Conservation (phyloP, 1,140 invertebrate species). For the Drosophila takahashii region DNA sequence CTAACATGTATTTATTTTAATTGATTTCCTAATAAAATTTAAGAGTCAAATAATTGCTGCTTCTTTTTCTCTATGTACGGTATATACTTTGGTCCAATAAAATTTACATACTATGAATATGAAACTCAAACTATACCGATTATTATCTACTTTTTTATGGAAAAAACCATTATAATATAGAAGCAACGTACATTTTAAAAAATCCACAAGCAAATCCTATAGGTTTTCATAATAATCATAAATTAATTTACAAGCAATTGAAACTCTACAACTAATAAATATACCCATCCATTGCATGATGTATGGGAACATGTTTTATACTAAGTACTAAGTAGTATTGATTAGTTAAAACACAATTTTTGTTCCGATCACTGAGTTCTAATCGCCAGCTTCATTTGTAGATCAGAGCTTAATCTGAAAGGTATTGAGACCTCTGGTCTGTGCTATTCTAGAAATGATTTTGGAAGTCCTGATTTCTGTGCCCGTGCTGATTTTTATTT, state of each 20-base stretch:
- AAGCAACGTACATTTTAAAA: neutral
- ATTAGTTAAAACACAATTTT: neutral
- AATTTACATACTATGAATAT: neutral
- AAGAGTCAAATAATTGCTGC: neutral
- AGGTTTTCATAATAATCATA: neutral
- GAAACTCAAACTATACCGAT: neutral
- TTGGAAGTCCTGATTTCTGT: conserved; percentile 3
- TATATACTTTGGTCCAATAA: neutral
- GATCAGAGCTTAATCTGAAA: conserved; percentile 25
- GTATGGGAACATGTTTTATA: conserved; percentile 14
- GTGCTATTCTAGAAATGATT: conserved; percentile 10
- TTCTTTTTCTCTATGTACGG: no score
- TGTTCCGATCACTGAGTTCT: neutral
- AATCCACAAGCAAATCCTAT: no score
- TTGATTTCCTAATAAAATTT: no score
- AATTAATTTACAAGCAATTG: neutral
- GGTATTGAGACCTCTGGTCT: conserved; percentile 6
- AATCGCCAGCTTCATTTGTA: conserved; percentile 16
- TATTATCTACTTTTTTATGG: neutral
- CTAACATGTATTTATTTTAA: no score
- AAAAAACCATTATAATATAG: no score
- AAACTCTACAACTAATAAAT: neutral
- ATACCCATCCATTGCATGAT: neutral
- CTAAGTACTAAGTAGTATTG: neutral
- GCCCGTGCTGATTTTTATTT: conserved; percentile 5